Conservation (phyloP, 2,797 vertebrate genomes). For the Chelon auratus region DNA sequence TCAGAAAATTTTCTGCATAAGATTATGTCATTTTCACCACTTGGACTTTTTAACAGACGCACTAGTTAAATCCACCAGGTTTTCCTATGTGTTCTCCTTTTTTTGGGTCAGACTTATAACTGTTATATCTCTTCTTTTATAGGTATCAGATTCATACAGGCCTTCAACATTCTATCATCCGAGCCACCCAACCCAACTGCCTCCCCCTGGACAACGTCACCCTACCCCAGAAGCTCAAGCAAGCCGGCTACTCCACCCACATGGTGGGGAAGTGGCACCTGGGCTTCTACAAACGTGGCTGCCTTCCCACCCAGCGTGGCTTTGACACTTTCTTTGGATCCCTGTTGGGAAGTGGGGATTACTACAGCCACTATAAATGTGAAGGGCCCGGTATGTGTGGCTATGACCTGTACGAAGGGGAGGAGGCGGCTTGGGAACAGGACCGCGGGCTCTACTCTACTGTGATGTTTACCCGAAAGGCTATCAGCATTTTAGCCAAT, state of each 20-base stretch:
- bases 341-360: conserved; percentile 94
- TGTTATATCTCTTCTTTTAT: conserved; percentile 39
- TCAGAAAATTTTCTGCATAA: not conserved
- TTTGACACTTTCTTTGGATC: conserved; percentile 98
- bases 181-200: conserved; percentile 95
- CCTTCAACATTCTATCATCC: conserved; percentile 97
- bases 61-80: not conserved
- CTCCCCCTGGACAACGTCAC: conserved; percentile 94
- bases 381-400: conserved; percentile 95
- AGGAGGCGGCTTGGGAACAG: conserved; percentile 94
- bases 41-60: not conserved
- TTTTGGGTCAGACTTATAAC: not conserved
- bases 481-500: conserved; percentile 89
- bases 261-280: conserved; percentile 99
- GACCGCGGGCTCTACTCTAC: conserved; percentile 94
- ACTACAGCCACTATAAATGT: conserved; percentile 97
- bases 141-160: conserved; percentile 99
- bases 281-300: conserved; percentile 95
- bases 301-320: conserved; percentile 95
- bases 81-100: not conserved
- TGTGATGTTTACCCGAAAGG: conserved; percentile 94
- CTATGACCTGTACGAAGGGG: conserved; percentile 94
- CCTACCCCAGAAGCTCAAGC: conserved; percentile 94
- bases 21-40: not conserved
- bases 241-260: conserved; percentile 94